Conservation (phyloP, 2,113 vertebrate species). For the Seriola quinqueradiata region DNA sequence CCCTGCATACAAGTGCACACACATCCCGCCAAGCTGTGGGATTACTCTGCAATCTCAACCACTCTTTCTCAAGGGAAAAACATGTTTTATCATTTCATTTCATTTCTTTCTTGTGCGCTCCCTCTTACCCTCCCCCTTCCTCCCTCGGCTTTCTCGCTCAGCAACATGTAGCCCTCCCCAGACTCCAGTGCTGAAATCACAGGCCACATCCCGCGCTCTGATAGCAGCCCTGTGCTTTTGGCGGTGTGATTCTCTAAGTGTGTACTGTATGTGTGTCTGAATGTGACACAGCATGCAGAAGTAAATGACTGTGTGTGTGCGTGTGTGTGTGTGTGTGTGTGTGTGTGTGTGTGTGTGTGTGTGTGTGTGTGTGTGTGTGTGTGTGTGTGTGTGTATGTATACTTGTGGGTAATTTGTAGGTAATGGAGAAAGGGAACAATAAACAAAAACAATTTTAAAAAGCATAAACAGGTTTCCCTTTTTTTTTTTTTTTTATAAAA, state of each 20-base stretch:
- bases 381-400: conserved; percentile 2
- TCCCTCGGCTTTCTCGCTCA: conserved; percentile 58
- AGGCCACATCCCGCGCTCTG: conserved; percentile 71
- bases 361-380: conserved; percentile 1
- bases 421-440: background rate
- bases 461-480: background rate
- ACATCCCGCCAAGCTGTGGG: conserved; percentile 73
- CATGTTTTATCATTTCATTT: conserved; percentile 85
- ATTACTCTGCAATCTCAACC: conserved; percentile 84
- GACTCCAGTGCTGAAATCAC: conserved; percentile 79
- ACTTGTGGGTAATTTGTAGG: background rate
- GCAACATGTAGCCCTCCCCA: conserved; percentile 82
- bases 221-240: conserved; percentile 61
- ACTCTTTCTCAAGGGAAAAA: conserved; percentile 72
- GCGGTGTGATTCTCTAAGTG: conserved; percentile 29
- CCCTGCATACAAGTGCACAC: conserved; percentile 51
- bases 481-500: background rate
- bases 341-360: conserved; percentile 24
- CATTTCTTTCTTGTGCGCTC: conserved; percentile 71
- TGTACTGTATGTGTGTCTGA: conserved; percentile 24
- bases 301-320: background rate
- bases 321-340: background rate
- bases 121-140: conserved; percentile 32
- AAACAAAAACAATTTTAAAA: background rate
- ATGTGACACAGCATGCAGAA: conserved; percentile 1